phyloP scores from a whole-genome alignment of 2,797 vertebrate species.

The Percopsis omiscomaycus region DNA sequence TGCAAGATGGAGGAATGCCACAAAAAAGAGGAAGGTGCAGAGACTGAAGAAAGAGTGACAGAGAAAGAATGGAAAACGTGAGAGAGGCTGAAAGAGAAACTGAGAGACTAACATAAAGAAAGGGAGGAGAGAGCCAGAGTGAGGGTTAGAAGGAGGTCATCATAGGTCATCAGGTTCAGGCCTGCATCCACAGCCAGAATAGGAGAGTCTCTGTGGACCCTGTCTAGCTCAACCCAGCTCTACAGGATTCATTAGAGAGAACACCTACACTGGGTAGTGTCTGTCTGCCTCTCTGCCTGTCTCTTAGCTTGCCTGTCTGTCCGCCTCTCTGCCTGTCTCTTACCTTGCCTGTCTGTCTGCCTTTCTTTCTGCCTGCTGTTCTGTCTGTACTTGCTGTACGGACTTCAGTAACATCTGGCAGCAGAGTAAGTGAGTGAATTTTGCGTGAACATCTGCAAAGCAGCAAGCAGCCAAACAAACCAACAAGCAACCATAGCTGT shows the following conservation, averaged over 20 bases:
- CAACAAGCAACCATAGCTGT: conserved; percentile 48
- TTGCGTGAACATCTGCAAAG: conserved; percentile 63
- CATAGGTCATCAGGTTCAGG: conserved; percentile 43
- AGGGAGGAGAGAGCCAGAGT: conserved; percentile 10
- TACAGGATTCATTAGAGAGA: conserved; percentile 40
- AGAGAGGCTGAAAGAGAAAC: conserved; percentile 10
- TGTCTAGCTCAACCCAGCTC: too few species aligned
- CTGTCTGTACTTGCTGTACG: not conserved
- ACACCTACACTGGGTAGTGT: conserved; percentile 56
- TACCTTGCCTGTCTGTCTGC: conserved; percentile 30
- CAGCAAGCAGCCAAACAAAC: conserved; percentile 60
- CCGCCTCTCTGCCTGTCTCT: conserved; percentile 4
- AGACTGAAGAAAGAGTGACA: not conserved
- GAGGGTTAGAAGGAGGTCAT: conserved; percentile 7
- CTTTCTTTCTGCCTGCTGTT: conserved; percentile 27
- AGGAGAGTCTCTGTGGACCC: too few species aligned
- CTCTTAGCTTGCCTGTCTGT: conserved; percentile 27
- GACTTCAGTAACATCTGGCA: conserved; percentile 66
- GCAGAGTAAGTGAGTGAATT: conserved; percentile 52
- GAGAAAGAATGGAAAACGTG: conserved; percentile 3
- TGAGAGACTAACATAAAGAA: not conserved
- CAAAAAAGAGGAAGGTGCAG: not conserved
- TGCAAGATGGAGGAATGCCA: conserved; percentile 12
- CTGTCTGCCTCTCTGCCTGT: conserved; percentile 17
- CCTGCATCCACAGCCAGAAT: too few species aligned